Conservation (phyloP, 1,140 invertebrate species). For the Arion vulgaris region DNA sequence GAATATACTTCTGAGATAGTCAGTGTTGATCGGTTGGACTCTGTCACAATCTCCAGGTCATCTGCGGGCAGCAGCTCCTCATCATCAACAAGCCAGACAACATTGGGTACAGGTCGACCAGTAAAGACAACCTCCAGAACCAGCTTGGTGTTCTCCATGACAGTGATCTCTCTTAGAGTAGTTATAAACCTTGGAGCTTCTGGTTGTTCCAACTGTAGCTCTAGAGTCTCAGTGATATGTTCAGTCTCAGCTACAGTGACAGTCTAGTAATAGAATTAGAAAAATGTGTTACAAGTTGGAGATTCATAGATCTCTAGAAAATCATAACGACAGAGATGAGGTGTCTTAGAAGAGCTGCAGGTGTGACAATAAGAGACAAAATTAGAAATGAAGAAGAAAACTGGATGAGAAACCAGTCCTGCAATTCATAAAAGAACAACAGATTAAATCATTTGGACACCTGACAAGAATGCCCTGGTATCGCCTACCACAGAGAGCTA, state of each 20-base stretch:
- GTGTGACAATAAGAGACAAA: no score
- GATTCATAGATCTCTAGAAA: no score
- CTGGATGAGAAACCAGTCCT: no score
- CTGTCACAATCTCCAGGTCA: conserved; percentile 63
- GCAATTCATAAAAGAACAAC: no score
- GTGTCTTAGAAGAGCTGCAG: no score
- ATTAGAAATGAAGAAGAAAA: no score
- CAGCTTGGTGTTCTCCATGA: conserved; percentile 59
- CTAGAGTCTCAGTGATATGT: not conserved
- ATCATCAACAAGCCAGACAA: conserved; percentile 69
- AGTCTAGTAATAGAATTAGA: not conserved
- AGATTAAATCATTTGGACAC: no score
- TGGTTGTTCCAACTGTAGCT: conserved; percentile 27
- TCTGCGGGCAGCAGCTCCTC: conserved; percentile 60
- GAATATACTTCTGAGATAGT: conserved; percentile 66
- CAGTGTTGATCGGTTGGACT: conserved; percentile 57
- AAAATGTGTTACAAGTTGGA: no score
- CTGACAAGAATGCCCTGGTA: no score
- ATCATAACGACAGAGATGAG: no score
- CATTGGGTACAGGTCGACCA: conserved; percentile 60
- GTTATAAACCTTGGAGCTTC: conserved; percentile 65
- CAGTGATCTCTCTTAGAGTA: conserved; percentile 63
- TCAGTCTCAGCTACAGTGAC: conserved; percentile 10
- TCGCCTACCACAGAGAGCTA: no score
- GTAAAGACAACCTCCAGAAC: conserved; percentile 62